A percentile compares a stretch with the other conserved stretches of the same genome.
Conservation (phyloP, 2,797 vertebrate genomes). For the Sarcoramphus papa region DNA sequence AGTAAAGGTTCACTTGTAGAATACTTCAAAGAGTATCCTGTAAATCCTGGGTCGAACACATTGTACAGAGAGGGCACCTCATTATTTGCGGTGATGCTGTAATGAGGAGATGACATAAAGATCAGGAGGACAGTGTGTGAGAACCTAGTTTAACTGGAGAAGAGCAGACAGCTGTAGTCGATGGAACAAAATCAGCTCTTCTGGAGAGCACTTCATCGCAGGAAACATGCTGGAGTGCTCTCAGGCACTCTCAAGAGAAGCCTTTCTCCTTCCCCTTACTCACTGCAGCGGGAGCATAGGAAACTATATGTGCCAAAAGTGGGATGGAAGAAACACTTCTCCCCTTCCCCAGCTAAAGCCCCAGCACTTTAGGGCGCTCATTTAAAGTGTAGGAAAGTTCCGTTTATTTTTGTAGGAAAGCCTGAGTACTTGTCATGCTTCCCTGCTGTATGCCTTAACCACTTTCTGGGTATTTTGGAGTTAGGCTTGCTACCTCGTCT, state of each 20-base stretch:
- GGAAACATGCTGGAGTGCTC: background rate
- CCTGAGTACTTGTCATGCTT: background rate
- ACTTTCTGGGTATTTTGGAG: background rate
- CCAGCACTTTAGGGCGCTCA: background rate
- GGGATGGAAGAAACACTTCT: background rate
- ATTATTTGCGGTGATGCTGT: background rate
- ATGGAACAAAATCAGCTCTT: background rate
- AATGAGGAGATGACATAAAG: background rate
- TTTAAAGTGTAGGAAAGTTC: background rate
- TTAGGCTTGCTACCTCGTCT: background rate
- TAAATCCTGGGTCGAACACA: background rate
- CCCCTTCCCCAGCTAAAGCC: background rate
- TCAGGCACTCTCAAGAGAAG: background rate
- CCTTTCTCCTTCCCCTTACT: background rate
- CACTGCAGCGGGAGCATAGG: background rate
- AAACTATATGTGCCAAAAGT: background rate
- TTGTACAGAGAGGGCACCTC: background rate
- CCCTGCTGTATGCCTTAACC: background rate
- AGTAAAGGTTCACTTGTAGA: background rate
- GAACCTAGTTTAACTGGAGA: background rate
- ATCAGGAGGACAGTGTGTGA: background rate
- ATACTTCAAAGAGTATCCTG: background rate
- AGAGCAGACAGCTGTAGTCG: background rate
- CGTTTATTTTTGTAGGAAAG: background rate
- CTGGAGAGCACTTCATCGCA: background rate